A percentile compares a stretch with the other conserved stretches of the same genome.
Evolutionary conservation across 2,888 invertebrate genomes (phyloP).

Genomic region (Epirrhoe tristata): DNA sequence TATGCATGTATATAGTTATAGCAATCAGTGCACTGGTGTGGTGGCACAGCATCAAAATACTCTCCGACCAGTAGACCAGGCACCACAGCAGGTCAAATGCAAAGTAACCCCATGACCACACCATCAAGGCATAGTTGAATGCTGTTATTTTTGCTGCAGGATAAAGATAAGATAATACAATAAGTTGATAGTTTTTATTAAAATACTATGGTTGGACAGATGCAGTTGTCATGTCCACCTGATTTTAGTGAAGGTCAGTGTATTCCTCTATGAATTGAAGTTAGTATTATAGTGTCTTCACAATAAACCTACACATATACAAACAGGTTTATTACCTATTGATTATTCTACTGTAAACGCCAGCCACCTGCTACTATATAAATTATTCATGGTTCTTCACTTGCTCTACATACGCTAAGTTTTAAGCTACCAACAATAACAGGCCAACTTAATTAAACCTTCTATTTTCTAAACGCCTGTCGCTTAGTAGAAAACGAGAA

Average conservation of each 20-base stretch:
- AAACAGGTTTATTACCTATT: too few species aligned
- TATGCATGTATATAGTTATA: slow-evolving; percentile 80
- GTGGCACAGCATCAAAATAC: slow-evolving; percentile 82
- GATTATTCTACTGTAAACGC: neutral
- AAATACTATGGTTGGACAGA: too few species aligned
- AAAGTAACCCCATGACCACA: slow-evolving; percentile 87
- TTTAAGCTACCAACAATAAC: neutral
- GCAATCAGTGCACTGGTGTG: slow-evolving; percentile 81
- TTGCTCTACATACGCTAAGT: neutral
- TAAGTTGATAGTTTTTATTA: too few species aligned
- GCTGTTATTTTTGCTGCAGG: slow-evolving; percentile 61
- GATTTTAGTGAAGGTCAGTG: neutral
- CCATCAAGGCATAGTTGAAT: slow-evolving; percentile 76
- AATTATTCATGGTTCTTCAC: neutral
- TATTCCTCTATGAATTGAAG: neutral
- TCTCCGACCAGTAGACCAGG: slow-evolving; percentile 78
- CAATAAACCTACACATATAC: neutral
- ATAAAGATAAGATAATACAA: neutral
- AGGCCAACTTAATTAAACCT: too few species aligned
- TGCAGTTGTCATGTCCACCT: neutral
- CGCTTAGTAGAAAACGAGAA: too few species aligned
- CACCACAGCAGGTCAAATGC: slow-evolving; percentile 87
- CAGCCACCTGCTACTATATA: neutral
- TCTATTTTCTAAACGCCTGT: neutral
- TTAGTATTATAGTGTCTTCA: neutral